These are phyloP conservation scores for Corythornis vintsioides DNA, from an alignment of 2,113 vertebrate genomes.

Conservation along the genomic window DNA sequence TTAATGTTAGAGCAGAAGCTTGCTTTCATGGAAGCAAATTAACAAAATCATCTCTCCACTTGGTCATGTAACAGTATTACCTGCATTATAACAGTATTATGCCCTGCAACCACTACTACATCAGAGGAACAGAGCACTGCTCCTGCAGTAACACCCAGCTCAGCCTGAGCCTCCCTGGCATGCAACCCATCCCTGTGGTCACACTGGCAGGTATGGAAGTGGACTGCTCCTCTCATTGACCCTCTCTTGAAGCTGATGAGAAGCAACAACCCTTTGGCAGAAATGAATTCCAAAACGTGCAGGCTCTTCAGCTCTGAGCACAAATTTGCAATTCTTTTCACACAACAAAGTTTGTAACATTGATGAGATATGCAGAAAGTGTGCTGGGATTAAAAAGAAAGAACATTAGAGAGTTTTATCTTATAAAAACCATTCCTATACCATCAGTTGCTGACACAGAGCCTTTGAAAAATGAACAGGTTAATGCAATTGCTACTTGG, in stretches of 20 bases:
- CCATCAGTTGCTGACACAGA: constrained; percentile 26
- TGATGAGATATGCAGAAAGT: constrained; percentile 8
- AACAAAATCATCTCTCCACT: neutral
- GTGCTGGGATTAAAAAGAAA: neutral
- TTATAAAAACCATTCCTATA: neutral
- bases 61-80: neutral
- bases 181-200: neutral
- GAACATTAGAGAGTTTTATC: constrained; percentile 10
- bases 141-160: neutral
- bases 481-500: constrained; percentile 34
- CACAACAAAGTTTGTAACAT: neutral
- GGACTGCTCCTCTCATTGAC: neutral
- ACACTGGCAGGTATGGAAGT: accelerated
- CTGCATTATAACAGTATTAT: neutral
- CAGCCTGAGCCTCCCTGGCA: neutral
- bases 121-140: neutral
- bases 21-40: neutral
- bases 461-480: constrained; percentile 61
- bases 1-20: neutral
- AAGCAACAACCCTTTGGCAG: neutral
- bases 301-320: neutral
- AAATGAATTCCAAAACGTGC: neutral
- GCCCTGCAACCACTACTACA: neutral
- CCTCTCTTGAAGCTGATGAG: neutral
- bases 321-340: neutral